Evolutionary conservation across 2,113 vertebrate species (phyloP), one percentile per base, ranked within the genome.

Genomic region (Tachuris rubrigastra): DNA sequence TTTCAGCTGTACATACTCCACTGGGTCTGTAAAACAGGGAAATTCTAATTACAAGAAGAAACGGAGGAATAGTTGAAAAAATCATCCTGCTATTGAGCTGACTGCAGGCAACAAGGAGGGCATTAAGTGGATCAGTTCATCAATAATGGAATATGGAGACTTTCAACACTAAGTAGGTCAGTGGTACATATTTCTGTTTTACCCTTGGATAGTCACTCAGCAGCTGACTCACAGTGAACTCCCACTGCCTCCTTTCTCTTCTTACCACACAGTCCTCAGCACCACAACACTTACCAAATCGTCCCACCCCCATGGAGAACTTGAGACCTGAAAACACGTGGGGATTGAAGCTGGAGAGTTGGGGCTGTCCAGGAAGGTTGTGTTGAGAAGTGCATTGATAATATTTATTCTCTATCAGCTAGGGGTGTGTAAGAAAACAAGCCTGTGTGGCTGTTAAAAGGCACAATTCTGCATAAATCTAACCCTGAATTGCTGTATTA

Each of bases 91-190:
- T 27, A 9, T 22, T 73, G 67, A 79, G 68, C 28, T 74, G 63
- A 90, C 87, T 71, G 47, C 42, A 83, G 65, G 55, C 59, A 91
- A 39, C 67, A 83, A 33, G 50, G 59, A 67, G 12, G 22, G 59
- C 42, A 50, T 90, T 77, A 95, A 90, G 77, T 33, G 73, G 77
- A 82, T 66, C 66, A 66, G 37, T 37, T 95, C 89, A 96, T 97
- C 93, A 95, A 91, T 96, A 96, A 96, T 91, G 85, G 84, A 89
- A 58, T 62, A 62, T 23, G 53, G 74, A 91, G 81, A 79, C 49
- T 85, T 87, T 14, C 37, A 87, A 2, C 59, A 76, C 31, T 73
- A 95, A 93, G 71, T 96, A 93, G 84, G 95, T 89, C 91, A 96
- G 84, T 96, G 77, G 89, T 63, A 94, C 91, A 69, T 47, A 50